Conservation (phyloP, 1,140 invertebrate species). For the Brachionus angularis region DNA sequence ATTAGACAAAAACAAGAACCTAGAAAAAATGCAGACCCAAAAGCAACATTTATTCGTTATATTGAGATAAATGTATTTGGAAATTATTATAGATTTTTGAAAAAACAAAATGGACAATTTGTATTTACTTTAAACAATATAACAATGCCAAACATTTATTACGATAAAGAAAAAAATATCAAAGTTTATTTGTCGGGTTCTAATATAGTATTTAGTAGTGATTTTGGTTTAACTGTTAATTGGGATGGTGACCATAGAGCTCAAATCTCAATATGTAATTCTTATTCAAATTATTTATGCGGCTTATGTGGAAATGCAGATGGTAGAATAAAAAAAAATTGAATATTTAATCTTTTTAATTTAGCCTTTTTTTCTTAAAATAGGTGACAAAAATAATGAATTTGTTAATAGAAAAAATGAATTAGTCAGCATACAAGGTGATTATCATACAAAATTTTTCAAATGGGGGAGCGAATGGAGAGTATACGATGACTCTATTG, state of each 20-base stretch:
- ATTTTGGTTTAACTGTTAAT: slow-evolving; percentile 26
- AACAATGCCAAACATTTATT: background rate
- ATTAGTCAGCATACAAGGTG: background rate
- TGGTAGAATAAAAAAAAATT: background rate
- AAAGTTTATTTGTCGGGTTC: background rate
- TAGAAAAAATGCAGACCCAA: slow-evolving; percentile 1
- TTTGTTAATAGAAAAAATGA: slow-evolving; percentile 18
- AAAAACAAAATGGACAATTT: background rate
- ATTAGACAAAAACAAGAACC: slow-evolving; percentile 33
- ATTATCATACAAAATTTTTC: background rate
- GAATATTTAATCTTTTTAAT: background rate
- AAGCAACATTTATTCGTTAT: slow-evolving; percentile 1
- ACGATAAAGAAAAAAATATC: background rate
- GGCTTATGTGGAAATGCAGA: slow-evolving; percentile 41
- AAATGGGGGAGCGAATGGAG: slow-evolving; percentile 33
- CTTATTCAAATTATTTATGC: slow-evolving; percentile 28
- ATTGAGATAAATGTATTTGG: slow-evolving; percentile 21
- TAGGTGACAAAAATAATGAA: slow-evolving; percentile 10
- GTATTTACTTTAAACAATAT: slow-evolving; percentile 4
- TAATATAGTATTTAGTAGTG: slow-evolving; percentile 21
- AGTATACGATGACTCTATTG: slow-evolving; percentile 2
- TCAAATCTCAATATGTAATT: slow-evolving; percentile 12
- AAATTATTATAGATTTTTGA: slow-evolving; percentile 7
- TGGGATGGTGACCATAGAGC: slow-evolving; percentile 27
- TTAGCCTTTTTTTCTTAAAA: background rate